Evolutionary conservation across 1,140 invertebrate species (phyloP), one percentile per base, ranked within the genome.

Genomic region (Drosophila bipectinata): DNA sequence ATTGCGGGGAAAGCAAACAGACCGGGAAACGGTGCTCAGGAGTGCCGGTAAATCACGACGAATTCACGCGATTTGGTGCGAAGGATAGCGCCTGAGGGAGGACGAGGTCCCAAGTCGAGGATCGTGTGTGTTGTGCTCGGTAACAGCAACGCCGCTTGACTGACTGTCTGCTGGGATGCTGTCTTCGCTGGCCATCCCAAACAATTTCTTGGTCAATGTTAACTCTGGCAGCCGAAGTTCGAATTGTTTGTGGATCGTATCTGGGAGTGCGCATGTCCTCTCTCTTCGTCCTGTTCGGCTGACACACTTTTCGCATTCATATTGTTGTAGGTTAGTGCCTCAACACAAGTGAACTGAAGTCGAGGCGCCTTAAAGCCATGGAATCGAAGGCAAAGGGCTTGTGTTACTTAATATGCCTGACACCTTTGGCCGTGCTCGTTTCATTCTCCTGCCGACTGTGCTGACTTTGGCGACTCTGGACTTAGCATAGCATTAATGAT

Each of bases 311-410:
- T 60, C 26, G 47, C 55, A 45, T 72, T 51, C 52, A 26, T 54
- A 72, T 88, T 87, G 83, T 72, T 77, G 83, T 87, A 87, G 83
- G 83, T 87, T 87, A 87, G 83, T 87, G 79, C 67, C 79, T 77
- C 78, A 61, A 54, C 26, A 28, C 26, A 28, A 28, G 5, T 28
- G 26, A 28, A 28, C 41, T 12, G 12, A 37, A 37, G 34, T 41
- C 39, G 39, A 41, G 12, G n/a, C 39, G 37, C 32, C 69, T 78
- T 66, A 64, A 67, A 58, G 59, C 54, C 18, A 68, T 53, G 45
- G 55, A 61, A 61, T 47, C 55, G 32, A 48, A 39, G 66, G 49
- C 34, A 24, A 37, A 15, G 59, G 14, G 9, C 39, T 48, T 62
- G 60, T 62, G 72, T 88, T 87, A 82, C 83, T 87, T 88, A 87